Conservation (phyloP, 2,797 vertebrate genomes). For the Neomorphus geoffroyi region DNA sequence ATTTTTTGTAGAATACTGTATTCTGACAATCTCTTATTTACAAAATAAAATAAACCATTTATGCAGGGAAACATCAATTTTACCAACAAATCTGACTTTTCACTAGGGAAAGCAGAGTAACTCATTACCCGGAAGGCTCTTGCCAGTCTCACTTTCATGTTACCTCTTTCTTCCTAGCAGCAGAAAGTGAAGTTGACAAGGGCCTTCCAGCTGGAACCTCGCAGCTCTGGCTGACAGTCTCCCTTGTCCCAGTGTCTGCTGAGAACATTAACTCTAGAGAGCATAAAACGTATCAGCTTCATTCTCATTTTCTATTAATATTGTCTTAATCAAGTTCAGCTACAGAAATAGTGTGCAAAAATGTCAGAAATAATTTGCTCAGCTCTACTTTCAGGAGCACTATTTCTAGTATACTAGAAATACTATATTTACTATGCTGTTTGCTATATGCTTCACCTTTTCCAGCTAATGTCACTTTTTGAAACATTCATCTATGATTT, state of each 20-base stretch:
- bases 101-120: neutral
- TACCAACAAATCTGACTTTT: neutral
- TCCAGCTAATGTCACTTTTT: neutral
- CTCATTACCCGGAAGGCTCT: neutral
- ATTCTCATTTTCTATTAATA: neutral
- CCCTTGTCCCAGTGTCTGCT: neutral
- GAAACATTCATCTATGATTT: neutral
- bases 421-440: neutral
- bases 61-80: neutral
- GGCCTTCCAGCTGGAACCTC: neutral
- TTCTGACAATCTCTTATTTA: neutral
- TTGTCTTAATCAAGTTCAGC: slow-evolving; percentile 6
- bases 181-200: neutral
- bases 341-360: neutral
- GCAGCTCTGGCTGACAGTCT: neutral
- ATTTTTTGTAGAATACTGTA: neutral
- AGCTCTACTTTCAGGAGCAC: neutral
- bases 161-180: neutral
- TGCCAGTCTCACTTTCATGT: neutral
- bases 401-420: neutral
- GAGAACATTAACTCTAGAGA: neutral
- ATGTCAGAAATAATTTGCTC: neutral
- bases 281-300: neutral
- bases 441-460: neutral
- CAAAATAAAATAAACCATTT: neutral